Base-by-base conservation (phyloP, 2,113 vertebrate species). In the Siniperca chuatsi region DNA sequence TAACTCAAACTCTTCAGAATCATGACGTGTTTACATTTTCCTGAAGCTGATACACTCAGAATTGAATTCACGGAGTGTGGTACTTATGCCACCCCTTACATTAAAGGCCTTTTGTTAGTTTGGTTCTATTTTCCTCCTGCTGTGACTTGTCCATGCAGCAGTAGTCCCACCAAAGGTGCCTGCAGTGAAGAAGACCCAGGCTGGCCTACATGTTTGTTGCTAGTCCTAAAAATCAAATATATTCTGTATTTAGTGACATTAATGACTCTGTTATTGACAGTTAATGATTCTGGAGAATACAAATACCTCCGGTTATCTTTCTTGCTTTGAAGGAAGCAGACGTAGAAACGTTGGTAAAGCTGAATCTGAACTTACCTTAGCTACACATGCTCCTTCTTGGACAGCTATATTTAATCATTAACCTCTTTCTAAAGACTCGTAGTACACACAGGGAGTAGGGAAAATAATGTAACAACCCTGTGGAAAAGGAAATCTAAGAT, bases 351-450 rank as follows among this genome's bases (percentile, higher is more conserved):
- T 16, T 21, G 40, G 15, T 44, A 11, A 23, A 35, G 16, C 29
- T 13, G 11, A 54, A 84, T 52, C 44, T 25, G 35, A 37, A 48
- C 42, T n/a, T 9, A 18, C 60, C 29, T 75, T 4, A 62, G 52
- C 82, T 23, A 2, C 81, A 71, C 75, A 58, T 66, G 58, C 72
- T 18, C 0, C 80, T 85, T 86, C 73, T 77, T 78, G 58, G 55
- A 72, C 25, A 58, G 79, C 33, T 25, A 6, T 4, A 44, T 58
- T 78, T 85, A 82, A 87, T 82, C 57, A 81, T 85, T 86, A 78
- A 81, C 75, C 9, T 58, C 62, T 57, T 57, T 77, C 33, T 60
- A n/a, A 35, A 75, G 82, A 37, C 40, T 55, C 15, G 0, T 0
- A 54, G 25, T 55, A 9, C 60, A 60, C 64, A 55, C 55, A 67